Evolutionary conservation across 2,888 invertebrate genomes (phyloP), one percentile per base, ranked within the genome.

Genomic region (Cerastoderma edule): DNA sequence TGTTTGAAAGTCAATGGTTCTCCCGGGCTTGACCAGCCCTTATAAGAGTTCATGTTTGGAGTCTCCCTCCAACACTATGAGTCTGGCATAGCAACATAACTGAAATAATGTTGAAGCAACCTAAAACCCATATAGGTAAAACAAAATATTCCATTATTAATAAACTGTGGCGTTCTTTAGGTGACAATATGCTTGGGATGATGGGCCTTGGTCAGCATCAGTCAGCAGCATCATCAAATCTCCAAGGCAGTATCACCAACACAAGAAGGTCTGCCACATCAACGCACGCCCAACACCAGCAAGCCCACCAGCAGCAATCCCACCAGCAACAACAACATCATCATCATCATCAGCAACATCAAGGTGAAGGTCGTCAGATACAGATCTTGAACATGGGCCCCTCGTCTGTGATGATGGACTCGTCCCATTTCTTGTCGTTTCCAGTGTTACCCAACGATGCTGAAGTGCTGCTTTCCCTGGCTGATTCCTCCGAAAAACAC

Each of bases 401-500:
- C 16, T 70, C 67, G 22, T 72, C 67, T 32, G 35, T 70, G 22
- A 73, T 75, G 64, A 70, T 80, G 33, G 73, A 80, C 57, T 72
- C 75, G 28, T 57, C 75, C 22, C 56, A 48, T 0, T 69, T 73
- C 22, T 33, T 80, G 24, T 66, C 69, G n/a, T 75, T 75, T 30
- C 56, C 73, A 8, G 70, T 80, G 64, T 60, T 80, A 35, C 67
- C 79, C 27, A 64, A 70, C 28, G 79, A 80, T 33, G 64, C 79
- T 8, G 79, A 80, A 28, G 66, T 75, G 19, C 64, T 67, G 27
- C 44, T 75, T 32, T 75, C 75, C 24, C 46, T 66, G 13, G 50
- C 72, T 4, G 72, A 75, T 57, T 46, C 75, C 2, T 44, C 69
- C 4, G 74, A 78, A 24, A 60, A 32, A 2, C 60, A 60, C 39